A percentile compares a stretch with the other conserved stretches of the same genome.
These are phyloP conservation scores for Parthenolecanium corni DNA, from an alignment of 2,888 invertebrate species.

Conservation along the genomic window DNA sequence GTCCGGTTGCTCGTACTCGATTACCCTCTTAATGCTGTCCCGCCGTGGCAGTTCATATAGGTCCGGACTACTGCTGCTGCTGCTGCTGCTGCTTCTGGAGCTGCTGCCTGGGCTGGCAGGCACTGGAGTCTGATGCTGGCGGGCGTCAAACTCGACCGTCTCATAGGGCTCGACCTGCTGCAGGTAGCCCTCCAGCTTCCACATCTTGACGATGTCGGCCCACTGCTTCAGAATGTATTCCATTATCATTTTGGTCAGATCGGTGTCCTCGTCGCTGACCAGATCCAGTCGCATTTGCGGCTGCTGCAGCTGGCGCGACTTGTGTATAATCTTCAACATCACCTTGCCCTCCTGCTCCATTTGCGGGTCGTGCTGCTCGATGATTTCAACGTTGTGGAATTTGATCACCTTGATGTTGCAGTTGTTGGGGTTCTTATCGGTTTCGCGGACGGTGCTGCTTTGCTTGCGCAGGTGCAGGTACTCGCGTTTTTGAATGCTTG, in stretches of 20 bases:
- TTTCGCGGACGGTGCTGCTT: no score
- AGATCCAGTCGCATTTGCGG: neutral
- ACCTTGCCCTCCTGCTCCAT: neutral
- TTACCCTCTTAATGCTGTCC: neutral
- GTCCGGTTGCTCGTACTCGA: neutral
- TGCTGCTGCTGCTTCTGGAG: neutral
- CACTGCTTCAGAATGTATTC: neutral
- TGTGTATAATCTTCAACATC: neutral
- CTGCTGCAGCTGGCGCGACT: neutral
- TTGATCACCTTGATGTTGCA: slow-evolving; percentile 5
- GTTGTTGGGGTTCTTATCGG: neutral
- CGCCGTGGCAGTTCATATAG: neutral
- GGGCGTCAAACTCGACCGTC: neutral
- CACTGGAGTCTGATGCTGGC: neutral
- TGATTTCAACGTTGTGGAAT: slow-evolving; percentile 1
- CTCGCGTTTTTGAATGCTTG: no score
- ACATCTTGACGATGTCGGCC: neutral
- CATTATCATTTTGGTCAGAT: neutral
- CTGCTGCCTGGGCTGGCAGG: neutral
- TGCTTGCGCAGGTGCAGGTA: no score
- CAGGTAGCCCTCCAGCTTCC: neutral
- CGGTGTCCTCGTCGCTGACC: neutral
- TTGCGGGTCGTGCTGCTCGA: neutral
- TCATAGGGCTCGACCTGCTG: neutral
- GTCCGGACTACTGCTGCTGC: neutral